These are phyloP conservation scores for Brachyhypopomus occidentalis DNA, from an alignment of 2,113 vertebrate genomes.

Conservation along the genomic window DNA sequence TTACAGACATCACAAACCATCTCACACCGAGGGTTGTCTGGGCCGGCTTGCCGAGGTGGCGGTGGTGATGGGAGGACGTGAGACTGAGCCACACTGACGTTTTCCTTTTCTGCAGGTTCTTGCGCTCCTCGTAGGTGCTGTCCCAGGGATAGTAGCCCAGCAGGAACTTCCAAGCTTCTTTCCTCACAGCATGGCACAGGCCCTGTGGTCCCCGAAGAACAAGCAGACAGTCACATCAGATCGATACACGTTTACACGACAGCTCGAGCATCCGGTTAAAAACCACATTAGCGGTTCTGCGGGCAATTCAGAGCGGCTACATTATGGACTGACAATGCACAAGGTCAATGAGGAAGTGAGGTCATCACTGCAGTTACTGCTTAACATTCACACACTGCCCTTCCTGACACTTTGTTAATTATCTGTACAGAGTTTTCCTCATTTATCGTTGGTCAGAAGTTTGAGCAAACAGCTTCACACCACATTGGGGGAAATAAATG, in stretches of 20 bases:
- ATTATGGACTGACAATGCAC: background rate
- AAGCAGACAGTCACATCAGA: background rate
- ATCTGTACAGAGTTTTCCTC: background rate
- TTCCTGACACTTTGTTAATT: background rate
- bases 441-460: background rate
- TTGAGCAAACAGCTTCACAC: background rate
- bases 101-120: constrained; percentile 83
- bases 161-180: constrained; percentile 93
- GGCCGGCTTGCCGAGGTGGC: background rate
- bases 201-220: constrained; percentile 71
- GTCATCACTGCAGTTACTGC: background rate
- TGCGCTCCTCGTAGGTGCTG: constrained; percentile 88
- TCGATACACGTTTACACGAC: background rate
- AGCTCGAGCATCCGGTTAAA: background rate
- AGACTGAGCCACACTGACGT: constrained; percentile 73
- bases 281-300: background rate
- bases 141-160: constrained; percentile 91
- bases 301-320: background rate
- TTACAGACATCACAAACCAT: background rate
- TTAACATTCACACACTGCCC: background rate
- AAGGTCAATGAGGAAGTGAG: background rate
- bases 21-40: background rate
- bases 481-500: too few relatives aligned
- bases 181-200: constrained; percentile 86
- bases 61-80: background rate